Conservation (phyloP, 92 coral and sea anemone genomes). For the Pocillopora grandis region DNA sequence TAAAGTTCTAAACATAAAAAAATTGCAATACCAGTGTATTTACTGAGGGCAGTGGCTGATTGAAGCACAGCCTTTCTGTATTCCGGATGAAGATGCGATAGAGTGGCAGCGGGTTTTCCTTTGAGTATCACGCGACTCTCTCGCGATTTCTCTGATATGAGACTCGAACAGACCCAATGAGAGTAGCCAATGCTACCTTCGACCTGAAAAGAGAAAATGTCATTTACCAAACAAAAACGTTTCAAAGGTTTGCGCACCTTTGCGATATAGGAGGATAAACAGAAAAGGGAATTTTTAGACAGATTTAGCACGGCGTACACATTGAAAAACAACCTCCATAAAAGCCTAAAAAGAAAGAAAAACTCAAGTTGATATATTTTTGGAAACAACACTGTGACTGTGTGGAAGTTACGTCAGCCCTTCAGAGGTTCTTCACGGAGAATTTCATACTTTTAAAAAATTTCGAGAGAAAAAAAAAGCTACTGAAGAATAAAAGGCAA, state of each 20-base stretch:
- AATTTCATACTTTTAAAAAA: too few species aligned
- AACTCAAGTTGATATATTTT: too few species aligned
- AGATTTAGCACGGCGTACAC: background rate
- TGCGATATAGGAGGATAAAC: too few species aligned
- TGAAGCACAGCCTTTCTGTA: conserved; percentile 78
- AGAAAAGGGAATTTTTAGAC: background rate
- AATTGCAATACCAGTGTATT: conserved; percentile 77
- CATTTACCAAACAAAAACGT: background rate
- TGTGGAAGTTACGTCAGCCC: too few species aligned
- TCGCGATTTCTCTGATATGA: conserved; percentile 44
- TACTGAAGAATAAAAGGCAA: too few species aligned
- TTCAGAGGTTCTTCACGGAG: too few species aligned
- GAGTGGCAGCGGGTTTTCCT: conserved; percentile 76
- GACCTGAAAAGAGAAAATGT: conserved; percentile 41
- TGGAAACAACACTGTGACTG: too few species aligned
- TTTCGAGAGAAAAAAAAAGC: too few species aligned
- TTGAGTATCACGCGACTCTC: conserved; percentile 37
- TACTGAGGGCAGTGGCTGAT: conserved; percentile 79
- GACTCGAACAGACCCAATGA: conserved; percentile 84
- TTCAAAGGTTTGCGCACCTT: too few species aligned
- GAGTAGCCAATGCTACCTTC: conserved; percentile 94
- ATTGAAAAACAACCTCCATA: background rate
- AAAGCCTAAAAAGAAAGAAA: too few species aligned
- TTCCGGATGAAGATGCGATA: conserved; percentile 83
- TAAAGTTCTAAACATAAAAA: background rate